Percentiles rank a stretch among this genome's conserved stretches.
Evolutionary conservation across 2,113 vertebrate genomes (phyloP).

Genomic region (Seriola quinqueradiata): DNA sequence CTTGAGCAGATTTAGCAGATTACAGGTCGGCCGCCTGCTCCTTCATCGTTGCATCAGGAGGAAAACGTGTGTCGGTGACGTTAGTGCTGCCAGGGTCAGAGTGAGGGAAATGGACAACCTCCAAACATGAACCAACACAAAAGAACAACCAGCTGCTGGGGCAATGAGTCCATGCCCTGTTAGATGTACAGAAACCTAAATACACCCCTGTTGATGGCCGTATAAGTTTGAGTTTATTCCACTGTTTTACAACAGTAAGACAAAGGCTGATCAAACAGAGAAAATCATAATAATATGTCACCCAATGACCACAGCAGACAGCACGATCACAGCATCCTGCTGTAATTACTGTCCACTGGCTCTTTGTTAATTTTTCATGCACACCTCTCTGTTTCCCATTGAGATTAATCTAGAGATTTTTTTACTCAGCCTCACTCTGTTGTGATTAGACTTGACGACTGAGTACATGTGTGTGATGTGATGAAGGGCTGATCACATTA

Average conservation of each 20-base stretch:
- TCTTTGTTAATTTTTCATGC: neutral
- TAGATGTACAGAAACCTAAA: neutral
- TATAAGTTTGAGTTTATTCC: too few species aligned
- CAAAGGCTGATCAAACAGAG: neutral
- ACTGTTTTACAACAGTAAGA: neutral
- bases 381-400: neutral
- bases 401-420: constrained; percentile 16
- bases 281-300: neutral
- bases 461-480: neutral
- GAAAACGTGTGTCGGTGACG: constrained; percentile 59
- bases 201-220: neutral
- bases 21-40: constrained; percentile 54
- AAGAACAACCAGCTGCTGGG: neutral
- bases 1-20: constrained; percentile 76
- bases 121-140: neutral
- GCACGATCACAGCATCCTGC: neutral
- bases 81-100: neutral
- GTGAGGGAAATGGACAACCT: neutral
- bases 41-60: constrained; percentile 56
- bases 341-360: neutral
- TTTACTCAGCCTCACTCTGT: neutral
- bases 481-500: constrained; percentile 27
- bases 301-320: neutral
- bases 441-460: neutral
- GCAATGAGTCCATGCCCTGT: neutral